Evolutionary conservation across 2,888 invertebrate species (phyloP), one percentile per base, ranked within the genome.

Genomic region (Alloscopus bannaensis): DNA sequence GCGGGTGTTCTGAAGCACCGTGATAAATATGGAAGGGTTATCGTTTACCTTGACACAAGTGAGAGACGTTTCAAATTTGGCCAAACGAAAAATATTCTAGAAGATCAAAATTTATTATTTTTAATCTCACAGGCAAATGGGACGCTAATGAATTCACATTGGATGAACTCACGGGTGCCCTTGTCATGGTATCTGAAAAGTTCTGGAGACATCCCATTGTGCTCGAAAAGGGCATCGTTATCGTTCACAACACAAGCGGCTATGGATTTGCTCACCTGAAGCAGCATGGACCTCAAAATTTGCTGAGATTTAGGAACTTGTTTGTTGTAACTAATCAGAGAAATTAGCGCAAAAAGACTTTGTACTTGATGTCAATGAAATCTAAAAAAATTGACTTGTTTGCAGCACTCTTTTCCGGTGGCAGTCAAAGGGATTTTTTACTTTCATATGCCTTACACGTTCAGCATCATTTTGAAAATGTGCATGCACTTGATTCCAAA

Each of bases 41-140:
- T 60, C 16, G 11, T 13, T 2, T 60, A 13, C 20, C 20, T 60
- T 3, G 29, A 60, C n/a, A n/a, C n/a, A n/a, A n/a, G n/a, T n/a
- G n/a, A n/a, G n/a, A n/a, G n/a, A n/a, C n/a, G n/a, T n/a, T n/a
- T n/a, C n/a, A n/a, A n/a, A n/a, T n/a, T n/a, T n/a, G n/a, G n/a
- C n/a, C n/a, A n/a, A n/a, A n/a, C n/a, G n/a, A n/a, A n/a, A n/a
- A n/a, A n/a, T n/a, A n/a, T n/a, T n/a, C n/a, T n/a, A n/a, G n/a
- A n/a, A n/a, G n/a, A n/a, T n/a, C n/a, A n/a, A n/a, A n/a, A n/a
- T n/a, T n/a, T n/a, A n/a, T n/a, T n/a, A n/a, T n/a, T n/a, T n/a
- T n/a, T n/a, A n/a, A n/a, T n/a, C n/a, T n/a, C 28, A 40, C 3
- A 31, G 29, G 18, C 1, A 60, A 36, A 18, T 64, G 64, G 64